Evolutionary conservation across 2,888 invertebrate genomes (phyloP).

Genomic region (Mesorhabditis sp.): DNA sequence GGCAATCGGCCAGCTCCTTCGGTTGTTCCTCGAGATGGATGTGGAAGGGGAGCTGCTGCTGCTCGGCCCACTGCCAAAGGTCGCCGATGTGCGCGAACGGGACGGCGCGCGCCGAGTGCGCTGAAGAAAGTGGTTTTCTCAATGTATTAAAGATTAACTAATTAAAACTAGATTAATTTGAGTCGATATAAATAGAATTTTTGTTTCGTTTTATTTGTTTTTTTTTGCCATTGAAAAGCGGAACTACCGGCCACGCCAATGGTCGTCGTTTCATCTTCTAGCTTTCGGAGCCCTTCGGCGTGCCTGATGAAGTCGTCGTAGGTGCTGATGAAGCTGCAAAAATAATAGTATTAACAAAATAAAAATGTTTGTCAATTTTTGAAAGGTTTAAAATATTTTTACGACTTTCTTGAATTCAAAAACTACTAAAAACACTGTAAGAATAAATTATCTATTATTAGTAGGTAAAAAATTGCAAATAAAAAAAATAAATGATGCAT

Average conservation of each 20-base stretch:
- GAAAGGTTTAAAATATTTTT: too few species aligned
- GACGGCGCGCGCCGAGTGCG: conserved; percentile 55
- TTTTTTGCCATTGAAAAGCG: conserved; percentile 26
- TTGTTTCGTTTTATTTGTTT: conserved; percentile 10
- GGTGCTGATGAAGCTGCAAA: conserved; percentile 28
- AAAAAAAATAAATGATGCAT: too few species aligned
- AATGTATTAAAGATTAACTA: not conserved
- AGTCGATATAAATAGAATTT: too few species aligned
- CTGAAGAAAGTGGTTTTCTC: conserved; percentile 16
- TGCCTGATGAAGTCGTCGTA: conserved; percentile 39
- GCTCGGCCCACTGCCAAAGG: conserved; percentile 33
- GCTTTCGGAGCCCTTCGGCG: conserved; percentile 24
- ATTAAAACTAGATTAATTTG: not conserved
- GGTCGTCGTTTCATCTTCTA: conserved; percentile 16
- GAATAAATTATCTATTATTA: too few species aligned
- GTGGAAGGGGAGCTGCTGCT: conserved; percentile 45
- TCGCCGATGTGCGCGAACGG: conserved; percentile 26
- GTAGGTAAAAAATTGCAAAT: too few species aligned
- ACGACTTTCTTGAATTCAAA: too few species aligned
- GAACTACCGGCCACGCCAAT: conserved; percentile 32
- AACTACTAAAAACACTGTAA: too few species aligned
- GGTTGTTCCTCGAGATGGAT: conserved; percentile 57
- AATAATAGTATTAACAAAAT: not conserved
- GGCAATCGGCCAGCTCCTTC: conserved; percentile 45
- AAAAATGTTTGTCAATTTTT: too few species aligned